phyloP scores from a whole-genome alignment of 2,797 vertebrate species.

The Margarornis squamiger region DNA sequence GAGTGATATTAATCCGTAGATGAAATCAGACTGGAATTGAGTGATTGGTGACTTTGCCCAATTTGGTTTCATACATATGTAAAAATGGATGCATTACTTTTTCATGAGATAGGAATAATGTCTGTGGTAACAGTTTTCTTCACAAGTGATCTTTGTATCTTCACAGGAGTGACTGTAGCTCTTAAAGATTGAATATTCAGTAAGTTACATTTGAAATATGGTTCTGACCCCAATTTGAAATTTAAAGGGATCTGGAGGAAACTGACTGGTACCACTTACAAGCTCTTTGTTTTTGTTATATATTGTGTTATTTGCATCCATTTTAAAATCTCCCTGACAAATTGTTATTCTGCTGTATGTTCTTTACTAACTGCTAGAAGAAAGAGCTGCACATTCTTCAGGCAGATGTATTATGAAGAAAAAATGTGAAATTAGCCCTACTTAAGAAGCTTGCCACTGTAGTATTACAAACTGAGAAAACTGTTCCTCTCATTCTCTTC shows the following conservation, averaged over 20 bases:
- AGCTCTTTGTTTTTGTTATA: background rate
- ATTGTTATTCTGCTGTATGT: background rate
- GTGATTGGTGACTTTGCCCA: background rate
- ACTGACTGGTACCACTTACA: background rate
- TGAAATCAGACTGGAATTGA: background rate
- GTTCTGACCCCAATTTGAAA: background rate
- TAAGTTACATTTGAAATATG: background rate
- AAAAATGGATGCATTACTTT: background rate
- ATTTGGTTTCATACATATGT: background rate
- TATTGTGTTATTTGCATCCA: background rate
- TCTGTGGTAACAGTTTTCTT: background rate
- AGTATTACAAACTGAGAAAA: background rate
- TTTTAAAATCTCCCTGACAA: background rate
- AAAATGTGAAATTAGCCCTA: background rate
- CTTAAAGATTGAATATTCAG: background rate
- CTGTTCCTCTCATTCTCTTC: rapidly evolving
- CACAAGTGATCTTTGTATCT: background rate
- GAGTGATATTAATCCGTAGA: background rate
- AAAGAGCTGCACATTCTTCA: background rate
- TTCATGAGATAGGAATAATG: background rate
- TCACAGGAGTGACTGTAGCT: background rate
- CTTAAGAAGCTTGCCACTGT: background rate
- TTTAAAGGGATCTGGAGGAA: background rate
- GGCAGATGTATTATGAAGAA: background rate
- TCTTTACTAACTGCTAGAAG: background rate